Base-by-base conservation (phyloP, 2,888 invertebrate species). In the Scrobipalpa atriplicella region DNA sequence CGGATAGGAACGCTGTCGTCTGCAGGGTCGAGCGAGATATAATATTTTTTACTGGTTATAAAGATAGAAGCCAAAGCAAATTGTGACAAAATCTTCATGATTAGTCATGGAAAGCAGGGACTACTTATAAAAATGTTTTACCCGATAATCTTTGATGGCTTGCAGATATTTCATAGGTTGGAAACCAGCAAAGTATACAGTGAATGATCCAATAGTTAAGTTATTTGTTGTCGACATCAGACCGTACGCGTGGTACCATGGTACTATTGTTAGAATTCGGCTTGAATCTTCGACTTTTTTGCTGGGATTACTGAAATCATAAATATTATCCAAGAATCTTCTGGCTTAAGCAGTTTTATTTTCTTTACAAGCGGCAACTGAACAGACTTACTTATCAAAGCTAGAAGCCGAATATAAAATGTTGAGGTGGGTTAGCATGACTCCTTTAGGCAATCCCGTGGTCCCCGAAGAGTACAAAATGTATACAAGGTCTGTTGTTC, bases 171-270 rank as follows among this genome's bases (percentile, higher is more conserved):
- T 78, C 67, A 94, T 90, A 13, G 96, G 95, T 51, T 95, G 94
- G 77, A 97, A 97, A 72, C 93, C 95, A 2, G 95, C 90, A 61
- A 96, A 84, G 72, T 86, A 87, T 1, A 93, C 85, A 9, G 85
- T 65, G 69, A 84, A 89, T 54, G 86, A 89, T 41, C 94, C 94
- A 64, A 93, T 73, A 8, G 92, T 71, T 0, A 95, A 79, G 51
- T 94, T 82, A 51, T 93, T 88, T 68, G 96, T 87, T 3, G 95
- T 87, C 0, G 94, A 90, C 76, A 95, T 93, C 75, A 96, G 94
- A 0, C 96, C 96, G 75, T 95, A 96, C 0, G 95, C 94, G 83
- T 97, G 97, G 80, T 95, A 97, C 93, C 96, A 96, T 7, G 97
- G 97, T 60, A 96, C 93, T 41, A 97, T 86, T 0, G 95, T 95